Conservation (phyloP, 2,113 vertebrate genomes). For the Chlamydotis undulata region DNA sequence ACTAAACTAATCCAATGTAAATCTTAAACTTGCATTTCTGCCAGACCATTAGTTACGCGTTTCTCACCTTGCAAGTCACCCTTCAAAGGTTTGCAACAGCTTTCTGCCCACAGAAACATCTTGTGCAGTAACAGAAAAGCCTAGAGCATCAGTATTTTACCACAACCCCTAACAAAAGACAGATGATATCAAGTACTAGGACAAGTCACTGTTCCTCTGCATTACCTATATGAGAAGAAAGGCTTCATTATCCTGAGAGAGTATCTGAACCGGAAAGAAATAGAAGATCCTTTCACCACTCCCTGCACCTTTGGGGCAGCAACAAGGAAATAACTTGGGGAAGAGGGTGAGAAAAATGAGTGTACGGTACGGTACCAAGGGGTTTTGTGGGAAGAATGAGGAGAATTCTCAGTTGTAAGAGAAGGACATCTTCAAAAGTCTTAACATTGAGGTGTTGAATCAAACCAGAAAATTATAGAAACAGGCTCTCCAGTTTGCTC, state of each 20-base stretch:
- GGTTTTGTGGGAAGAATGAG: not conserved
- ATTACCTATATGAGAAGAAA: not conserved
- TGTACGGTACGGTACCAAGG: too few relatives aligned
- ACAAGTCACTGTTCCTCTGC: not conserved
- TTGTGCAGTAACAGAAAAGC: not conserved
- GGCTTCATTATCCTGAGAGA: not conserved
- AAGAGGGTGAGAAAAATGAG: not conserved
- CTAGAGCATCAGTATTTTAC: not conserved
- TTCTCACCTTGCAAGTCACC: not conserved
- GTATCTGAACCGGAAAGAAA: not conserved
- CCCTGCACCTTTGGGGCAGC: not conserved
- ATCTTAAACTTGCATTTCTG: not conserved
- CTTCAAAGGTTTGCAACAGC: not conserved
- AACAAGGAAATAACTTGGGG: not conserved
- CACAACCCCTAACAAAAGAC: not conserved
- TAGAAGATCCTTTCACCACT: not conserved
- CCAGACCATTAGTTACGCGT: not conserved
- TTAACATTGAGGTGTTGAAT: not conserved
- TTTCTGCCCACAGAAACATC: not conserved
- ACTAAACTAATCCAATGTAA: not conserved
- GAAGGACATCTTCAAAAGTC: not conserved
- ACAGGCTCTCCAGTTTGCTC: not conserved
- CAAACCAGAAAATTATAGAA: not conserved
- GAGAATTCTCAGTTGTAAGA: not conserved
- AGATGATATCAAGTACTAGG: not conserved